Percentiles rank a stretch among this genome's conserved stretches.
Conservation (phyloP, 2,113 vertebrate genomes). For the Neodontobutis hainanensis region DNA sequence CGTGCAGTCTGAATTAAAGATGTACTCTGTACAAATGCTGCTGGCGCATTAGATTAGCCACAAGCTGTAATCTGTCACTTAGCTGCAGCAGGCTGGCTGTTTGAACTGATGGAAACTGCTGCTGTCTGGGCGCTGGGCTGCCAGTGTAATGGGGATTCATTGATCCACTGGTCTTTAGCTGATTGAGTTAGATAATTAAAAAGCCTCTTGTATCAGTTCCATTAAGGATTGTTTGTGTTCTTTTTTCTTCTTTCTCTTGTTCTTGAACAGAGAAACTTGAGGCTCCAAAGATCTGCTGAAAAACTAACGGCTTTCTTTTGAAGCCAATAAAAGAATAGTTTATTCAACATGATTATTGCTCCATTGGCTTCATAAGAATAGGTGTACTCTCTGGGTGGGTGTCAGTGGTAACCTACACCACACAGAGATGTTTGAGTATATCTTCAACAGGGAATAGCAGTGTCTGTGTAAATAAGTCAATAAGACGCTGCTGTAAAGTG, state of each 20-base stretch:
- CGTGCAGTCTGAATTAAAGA: slow-evolving; percentile 78
- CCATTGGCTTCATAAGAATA: slow-evolving; percentile 6
- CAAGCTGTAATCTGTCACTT: slow-evolving; percentile 82
- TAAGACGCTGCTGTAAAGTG: neutral
- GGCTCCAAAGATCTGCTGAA: slow-evolving; percentile 36
- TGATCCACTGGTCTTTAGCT: slow-evolving; percentile 81
- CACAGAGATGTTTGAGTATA: slow-evolving; percentile 5
- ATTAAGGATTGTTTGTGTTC: slow-evolving; percentile 82
- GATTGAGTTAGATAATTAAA: slow-evolving; percentile 87
- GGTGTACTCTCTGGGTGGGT: slow-evolving; percentile 8
- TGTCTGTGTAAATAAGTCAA: slow-evolving; percentile 35
- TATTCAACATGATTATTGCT: slow-evolving; percentile 7
- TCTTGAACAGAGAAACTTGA: slow-evolving; percentile 59
- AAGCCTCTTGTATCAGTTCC: slow-evolving; percentile 83
- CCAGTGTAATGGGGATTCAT: slow-evolving; percentile 81
- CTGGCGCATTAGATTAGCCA: slow-evolving; percentile 78
- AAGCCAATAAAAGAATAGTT: slow-evolving; percentile 26
- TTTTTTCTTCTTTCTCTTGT: slow-evolving; percentile 57
- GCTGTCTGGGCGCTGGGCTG: slow-evolving; percentile 68
- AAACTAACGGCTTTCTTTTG: slow-evolving; percentile 25
- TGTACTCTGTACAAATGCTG: slow-evolving; percentile 72
- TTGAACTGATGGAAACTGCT: slow-evolving; percentile 76
- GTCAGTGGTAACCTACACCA: slow-evolving; percentile 23
- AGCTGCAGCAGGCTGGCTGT: slow-evolving; percentile 67
- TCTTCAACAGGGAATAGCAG: slow-evolving; percentile 25